Evolutionary conservation across 2,113 vertebrate species (phyloP).

Genomic region (Brachypteracias leptosomus): DNA sequence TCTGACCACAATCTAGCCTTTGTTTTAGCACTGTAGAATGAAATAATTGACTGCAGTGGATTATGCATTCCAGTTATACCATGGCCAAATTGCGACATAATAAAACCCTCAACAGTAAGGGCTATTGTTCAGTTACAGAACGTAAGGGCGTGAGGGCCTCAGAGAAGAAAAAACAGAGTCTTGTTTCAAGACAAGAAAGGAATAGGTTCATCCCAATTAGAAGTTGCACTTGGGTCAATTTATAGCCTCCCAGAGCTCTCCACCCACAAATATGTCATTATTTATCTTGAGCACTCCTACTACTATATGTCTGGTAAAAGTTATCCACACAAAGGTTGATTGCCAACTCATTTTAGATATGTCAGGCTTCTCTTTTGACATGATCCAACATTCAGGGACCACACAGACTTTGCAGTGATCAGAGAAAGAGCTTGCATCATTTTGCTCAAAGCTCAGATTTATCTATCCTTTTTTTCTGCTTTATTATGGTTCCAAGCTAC

Average conservation of each 20-base stretch:
- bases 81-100: slow-evolving; percentile 12
- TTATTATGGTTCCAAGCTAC: neutral
- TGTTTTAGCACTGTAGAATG: slow-evolving; percentile 10
- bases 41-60: slow-evolving; percentile 6
- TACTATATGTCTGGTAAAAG: neutral
- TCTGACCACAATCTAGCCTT: slow-evolving; percentile 23
- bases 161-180: neutral
- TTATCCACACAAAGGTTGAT: neutral
- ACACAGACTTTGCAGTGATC: neutral
- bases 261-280: neutral
- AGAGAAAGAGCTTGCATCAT: neutral
- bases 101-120: slow-evolving; percentile 31
- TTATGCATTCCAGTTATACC: neutral
- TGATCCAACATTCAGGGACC: neutral
- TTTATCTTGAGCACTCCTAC: neutral
- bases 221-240: neutral
- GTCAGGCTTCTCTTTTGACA: neutral
- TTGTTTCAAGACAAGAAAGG: neutral
- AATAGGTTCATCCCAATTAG: slow-evolving; percentile 20
- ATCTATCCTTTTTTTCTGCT: neutral
- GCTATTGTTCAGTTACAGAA: slow-evolving; percentile 39
- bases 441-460: neutral
- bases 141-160: neutral
- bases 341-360: neutral
- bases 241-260: neutral